These are phyloP conservation scores for Lithophane leautieri DNA, from an alignment of 2,888 invertebrate genomes.

Conservation along the genomic window DNA sequence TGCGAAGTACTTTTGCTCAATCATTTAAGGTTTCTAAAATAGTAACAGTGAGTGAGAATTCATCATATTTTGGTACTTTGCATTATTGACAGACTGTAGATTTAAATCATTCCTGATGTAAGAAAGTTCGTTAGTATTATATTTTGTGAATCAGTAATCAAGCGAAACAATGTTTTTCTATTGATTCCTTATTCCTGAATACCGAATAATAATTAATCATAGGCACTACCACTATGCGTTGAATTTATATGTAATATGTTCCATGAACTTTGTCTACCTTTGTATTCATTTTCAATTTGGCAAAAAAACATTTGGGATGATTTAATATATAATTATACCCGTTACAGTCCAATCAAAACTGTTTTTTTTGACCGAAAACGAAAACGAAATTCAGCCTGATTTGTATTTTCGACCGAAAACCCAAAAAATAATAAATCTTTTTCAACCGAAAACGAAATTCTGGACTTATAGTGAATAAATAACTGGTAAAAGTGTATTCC, in stretches of 20 bases:
- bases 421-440: background rate
- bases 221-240: conserved; percentile 60
- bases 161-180: background rate
- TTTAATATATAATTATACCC: background rate
- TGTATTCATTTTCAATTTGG: background rate
- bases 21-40: background rate
- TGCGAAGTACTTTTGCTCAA: background rate
- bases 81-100: background rate
- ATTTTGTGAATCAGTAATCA: background rate
- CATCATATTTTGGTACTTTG: background rate
- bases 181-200: background rate
- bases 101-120: background rate
- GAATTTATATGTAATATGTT: conserved; percentile 68
- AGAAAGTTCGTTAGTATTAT: background rate
- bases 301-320: background rate
- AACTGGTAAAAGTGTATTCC: background rate
- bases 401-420: background rate
- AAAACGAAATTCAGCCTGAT: background rate
- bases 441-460: background rate
- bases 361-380: no score
- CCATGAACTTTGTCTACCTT: background rate
- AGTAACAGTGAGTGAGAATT: background rate
- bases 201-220: background rate
- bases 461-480: background rate
- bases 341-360: background rate